Evolutionary conservation across 2,797 vertebrate species (phyloP).

Genomic region (Borostomias antarcticus): DNA sequence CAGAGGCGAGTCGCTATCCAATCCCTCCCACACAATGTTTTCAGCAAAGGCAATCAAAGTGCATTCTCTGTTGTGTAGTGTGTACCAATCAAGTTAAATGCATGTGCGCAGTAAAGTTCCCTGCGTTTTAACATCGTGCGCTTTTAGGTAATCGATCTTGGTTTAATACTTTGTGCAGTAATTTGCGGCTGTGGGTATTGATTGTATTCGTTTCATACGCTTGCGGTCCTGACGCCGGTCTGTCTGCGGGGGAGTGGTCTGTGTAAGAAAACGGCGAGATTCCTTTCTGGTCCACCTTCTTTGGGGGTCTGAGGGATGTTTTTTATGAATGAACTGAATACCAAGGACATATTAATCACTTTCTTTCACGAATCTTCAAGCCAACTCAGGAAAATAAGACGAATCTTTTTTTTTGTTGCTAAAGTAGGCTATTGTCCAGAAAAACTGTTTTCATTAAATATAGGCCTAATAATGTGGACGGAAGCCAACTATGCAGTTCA

Average conservation of each 20-base stretch:
- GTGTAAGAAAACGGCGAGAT: slow-evolving; percentile 32
- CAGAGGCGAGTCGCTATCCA: neutral
- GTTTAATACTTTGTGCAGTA: slow-evolving; percentile 67
- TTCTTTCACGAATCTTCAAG: slow-evolving; percentile 44
- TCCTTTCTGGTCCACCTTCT: slow-evolving; percentile 56
- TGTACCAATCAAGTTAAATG: neutral
- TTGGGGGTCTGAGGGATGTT: slow-evolving; percentile 66
- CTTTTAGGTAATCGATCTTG: slow-evolving; percentile 67
- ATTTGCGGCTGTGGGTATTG: slow-evolving; percentile 69
- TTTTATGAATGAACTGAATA: slow-evolving; percentile 79
- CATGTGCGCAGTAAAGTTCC: slow-evolving; percentile 18
- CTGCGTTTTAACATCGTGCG: neutral
- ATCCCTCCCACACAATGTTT: neutral
- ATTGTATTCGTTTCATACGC: slow-evolving; percentile 72
- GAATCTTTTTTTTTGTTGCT: neutral
- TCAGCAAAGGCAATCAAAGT: slow-evolving; percentile 29
- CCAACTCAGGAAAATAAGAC: slow-evolving; percentile 27
- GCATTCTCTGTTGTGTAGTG: slow-evolving; percentile 33
- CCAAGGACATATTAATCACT: slow-evolving; percentile 66
- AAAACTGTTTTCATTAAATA: too few species aligned
- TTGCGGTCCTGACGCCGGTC: slow-evolving; percentile 76
- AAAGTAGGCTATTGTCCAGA: too few species aligned
- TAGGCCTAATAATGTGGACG: too few species aligned
- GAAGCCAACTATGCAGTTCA: too few species aligned
- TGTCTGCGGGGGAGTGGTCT: slow-evolving; percentile 80